Percentiles rank a stretch among this genome's conserved stretches.
Conservation (phyloP, 2,888 invertebrate species). For the Pseudeuparius sepicola region DNA sequence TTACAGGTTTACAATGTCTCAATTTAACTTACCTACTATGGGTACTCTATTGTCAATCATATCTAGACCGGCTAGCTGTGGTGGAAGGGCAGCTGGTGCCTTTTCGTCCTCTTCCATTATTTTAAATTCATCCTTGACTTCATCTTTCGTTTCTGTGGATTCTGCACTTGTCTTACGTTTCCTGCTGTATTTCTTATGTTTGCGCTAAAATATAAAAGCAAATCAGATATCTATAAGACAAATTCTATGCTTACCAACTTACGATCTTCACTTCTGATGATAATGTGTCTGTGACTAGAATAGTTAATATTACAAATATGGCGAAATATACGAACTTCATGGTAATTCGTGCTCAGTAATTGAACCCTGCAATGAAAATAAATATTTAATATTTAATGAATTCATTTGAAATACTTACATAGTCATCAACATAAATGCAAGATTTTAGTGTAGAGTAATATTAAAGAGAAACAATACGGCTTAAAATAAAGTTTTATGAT, state of each 20-base stretch:
- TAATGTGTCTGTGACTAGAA: constrained; percentile 26
- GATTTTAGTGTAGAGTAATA: no score
- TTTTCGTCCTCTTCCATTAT: constrained; percentile 38
- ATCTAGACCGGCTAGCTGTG: constrained; percentile 23
- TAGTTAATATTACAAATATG: constrained; percentile 23
- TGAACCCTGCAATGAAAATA: no score
- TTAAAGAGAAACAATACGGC: no score
- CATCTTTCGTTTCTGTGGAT: constrained; percentile 19
- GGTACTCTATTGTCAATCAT: constrained; percentile 32
- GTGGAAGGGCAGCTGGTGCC: constrained; percentile 17
- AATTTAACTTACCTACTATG: constrained; percentile 25
- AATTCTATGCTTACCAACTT: constrained; percentile 20
- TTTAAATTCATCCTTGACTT: constrained; percentile 29
- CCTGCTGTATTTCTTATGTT: constrained; percentile 33
- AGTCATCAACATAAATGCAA: no score
- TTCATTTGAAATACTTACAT: no score
- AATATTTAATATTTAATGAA: no score
- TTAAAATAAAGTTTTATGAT: no score
- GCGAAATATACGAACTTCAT: constrained; percentile 31
- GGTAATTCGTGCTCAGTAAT: no score
- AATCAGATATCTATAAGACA: constrained; percentile 4
- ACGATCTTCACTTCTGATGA: constrained; percentile 30
- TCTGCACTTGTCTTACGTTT: constrained; percentile 31
- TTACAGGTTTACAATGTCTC: background rate
- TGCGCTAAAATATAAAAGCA: constrained; percentile 27